Evolutionary conservation across 2,797 vertebrate genomes (phyloP).

Genomic region (Lemur catta): DNA sequence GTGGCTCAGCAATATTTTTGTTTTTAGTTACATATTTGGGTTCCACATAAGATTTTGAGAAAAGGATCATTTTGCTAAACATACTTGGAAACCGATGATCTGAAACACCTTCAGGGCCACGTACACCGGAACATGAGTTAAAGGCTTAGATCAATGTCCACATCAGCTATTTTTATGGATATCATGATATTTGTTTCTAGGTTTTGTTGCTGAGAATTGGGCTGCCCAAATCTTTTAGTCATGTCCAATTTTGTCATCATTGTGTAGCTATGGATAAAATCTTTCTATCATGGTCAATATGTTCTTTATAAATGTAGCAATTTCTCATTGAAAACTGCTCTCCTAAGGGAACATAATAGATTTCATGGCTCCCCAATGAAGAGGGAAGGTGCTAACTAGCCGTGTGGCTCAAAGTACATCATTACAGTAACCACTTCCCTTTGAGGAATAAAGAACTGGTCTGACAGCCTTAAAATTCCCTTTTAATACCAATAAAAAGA

Average conservation of each 20-base stretch:
- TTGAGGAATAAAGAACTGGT: conserved; percentile 34
- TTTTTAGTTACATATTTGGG: not conserved
- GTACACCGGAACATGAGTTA: not conserved
- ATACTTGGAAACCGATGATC: not conserved
- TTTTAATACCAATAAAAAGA: conserved; percentile 53
- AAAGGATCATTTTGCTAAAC: not conserved
- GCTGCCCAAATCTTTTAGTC: conserved; percentile 39
- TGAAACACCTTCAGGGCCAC: not conserved
- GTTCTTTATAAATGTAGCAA: conserved; percentile 59
- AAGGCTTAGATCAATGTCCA: not conserved
- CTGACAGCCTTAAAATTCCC: conserved; percentile 33
- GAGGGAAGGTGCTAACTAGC: conserved; percentile 51
- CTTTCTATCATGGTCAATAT: conserved; percentile 61
- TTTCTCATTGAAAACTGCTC: conserved; percentile 52
- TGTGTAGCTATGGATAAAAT: conserved; percentile 45
- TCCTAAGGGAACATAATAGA: conserved; percentile 53
- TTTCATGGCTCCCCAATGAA: conserved; percentile 54
- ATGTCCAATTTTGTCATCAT: conserved; percentile 50
- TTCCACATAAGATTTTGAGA: conserved; percentile 22
- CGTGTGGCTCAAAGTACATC: not conserved
- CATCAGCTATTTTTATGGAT: not conserved
- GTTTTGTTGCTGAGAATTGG: conserved; percentile 3
- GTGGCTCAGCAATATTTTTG: not conserved
- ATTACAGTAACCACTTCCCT: conserved; percentile 30
- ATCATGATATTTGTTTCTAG: not conserved